These are phyloP conservation scores for Poeciliopsis retropinna DNA, from an alignment of 2,113 vertebrate genomes.

Conservation along the genomic window DNA sequence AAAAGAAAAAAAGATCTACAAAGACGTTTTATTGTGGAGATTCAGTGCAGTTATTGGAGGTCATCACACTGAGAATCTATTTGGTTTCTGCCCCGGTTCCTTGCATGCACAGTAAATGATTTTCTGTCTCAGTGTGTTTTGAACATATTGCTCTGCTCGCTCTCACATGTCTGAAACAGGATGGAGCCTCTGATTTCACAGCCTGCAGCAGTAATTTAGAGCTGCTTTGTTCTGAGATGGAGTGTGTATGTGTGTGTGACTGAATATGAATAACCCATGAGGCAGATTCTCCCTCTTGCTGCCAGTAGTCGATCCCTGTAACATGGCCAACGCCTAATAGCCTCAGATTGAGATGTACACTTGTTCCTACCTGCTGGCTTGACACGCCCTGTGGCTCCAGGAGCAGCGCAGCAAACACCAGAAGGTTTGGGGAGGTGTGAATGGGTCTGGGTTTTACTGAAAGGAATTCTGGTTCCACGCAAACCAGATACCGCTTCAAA, in stretches of 20 bases:
- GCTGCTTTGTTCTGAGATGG: conserved; percentile 34
- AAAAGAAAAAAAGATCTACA: too few relatives aligned
- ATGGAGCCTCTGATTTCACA: conserved; percentile 30
- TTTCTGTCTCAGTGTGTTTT: not conserved
- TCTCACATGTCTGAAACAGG: not conserved
- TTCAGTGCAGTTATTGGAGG: too few relatives aligned
- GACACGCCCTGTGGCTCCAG: conserved; percentile 69
- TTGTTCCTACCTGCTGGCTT: conserved; percentile 69
- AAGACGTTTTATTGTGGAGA: too few relatives aligned
- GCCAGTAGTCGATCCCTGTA: conserved; percentile 50
- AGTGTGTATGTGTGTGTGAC: conserved; percentile 22
- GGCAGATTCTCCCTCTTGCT: conserved; percentile 27
- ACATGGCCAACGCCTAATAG: conserved; percentile 72
- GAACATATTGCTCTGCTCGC: not conserved
- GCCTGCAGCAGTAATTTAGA: conserved; percentile 32
- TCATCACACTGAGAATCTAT: not conserved
- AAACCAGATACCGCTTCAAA: too few relatives aligned
- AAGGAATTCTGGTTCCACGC: too few relatives aligned
- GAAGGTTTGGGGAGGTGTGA: too few relatives aligned
- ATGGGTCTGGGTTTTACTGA: too few relatives aligned
- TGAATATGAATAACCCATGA: conserved; percentile 74
- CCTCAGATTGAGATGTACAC: conserved; percentile 76
- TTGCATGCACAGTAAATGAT: not conserved
- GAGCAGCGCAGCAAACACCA: conserved; percentile 59
- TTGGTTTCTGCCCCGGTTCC: not conserved